These are phyloP conservation scores for Procambarus clarkii DNA, from an alignment of 1,140 invertebrate genomes.

Conservation along the genomic window DNA sequence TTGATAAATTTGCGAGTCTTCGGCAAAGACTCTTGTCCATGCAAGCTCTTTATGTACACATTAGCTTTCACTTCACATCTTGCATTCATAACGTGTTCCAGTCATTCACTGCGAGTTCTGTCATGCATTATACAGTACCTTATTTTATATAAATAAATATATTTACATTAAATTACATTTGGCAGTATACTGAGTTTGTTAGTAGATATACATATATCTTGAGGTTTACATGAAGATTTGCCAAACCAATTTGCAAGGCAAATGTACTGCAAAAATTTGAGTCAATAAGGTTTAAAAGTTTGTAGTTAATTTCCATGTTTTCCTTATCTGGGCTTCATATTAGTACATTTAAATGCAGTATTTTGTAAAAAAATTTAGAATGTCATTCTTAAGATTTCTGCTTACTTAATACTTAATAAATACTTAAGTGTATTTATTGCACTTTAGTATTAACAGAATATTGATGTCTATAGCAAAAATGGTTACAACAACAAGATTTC, in stretches of 20 bases:
- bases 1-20: too few species aligned
- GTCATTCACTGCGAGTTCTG: background rate
- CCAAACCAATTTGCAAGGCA: background rate
- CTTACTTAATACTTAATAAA: background rate
- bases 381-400: background rate
- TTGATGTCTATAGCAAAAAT: background rate
- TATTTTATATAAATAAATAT: too few species aligned
- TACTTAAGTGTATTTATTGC: background rate
- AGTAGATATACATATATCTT: background rate
- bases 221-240: background rate
- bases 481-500: background rate
- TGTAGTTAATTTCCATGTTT: background rate
- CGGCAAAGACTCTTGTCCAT: too few species aligned
- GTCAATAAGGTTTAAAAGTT: background rate
- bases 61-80: too few species aligned
- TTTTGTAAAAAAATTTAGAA: background rate
- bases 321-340: background rate
- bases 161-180: background rate
- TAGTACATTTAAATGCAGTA: background rate
- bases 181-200: background rate
- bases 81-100: background rate
- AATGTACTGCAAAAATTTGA: background rate
- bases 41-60: too few species aligned
- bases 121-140: background rate
- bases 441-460: background rate